Evolutionary conservation across 2,113 vertebrate genomes (phyloP).

Genomic region (Mystacornis crossleyi): DNA sequence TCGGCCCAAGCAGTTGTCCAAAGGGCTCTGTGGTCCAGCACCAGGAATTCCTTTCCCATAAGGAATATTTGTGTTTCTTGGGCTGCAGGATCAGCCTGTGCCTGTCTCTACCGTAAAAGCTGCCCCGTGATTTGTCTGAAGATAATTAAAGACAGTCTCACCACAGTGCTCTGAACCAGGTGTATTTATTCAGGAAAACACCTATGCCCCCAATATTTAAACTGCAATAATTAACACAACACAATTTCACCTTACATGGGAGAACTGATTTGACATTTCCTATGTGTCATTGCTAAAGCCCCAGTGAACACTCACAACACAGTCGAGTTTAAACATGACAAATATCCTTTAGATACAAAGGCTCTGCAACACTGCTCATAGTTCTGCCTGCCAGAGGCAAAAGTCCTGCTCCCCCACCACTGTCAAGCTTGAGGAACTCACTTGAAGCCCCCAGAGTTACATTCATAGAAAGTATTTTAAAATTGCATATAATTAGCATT

Average conservation of each 20-base stretch:
- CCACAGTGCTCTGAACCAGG: neutral
- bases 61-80: neutral
- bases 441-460: neutral
- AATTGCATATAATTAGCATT: neutral
- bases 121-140: neutral
- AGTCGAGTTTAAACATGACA: neutral
- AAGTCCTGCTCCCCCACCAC: neutral
- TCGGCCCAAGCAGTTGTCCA: neutral
- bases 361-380: neutral
- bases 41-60: neutral
- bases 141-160: neutral
- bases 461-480: neutral
- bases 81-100: neutral
- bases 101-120: accelerated
- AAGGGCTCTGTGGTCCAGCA: neutral
- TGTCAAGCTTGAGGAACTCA: neutral
- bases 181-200: neutral
- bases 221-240: neutral
- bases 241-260: neutral
- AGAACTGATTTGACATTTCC: neutral
- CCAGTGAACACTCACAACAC: neutral
- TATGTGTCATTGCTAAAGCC: neutral
- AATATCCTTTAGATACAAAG: constrained; percentile 15
- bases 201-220: neutral
- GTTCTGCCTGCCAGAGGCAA: neutral